These are phyloP conservation scores for Aurelia aurita complex sp. Pacific DNA, from an alignment of 30 jellyfish, hydroid and myxozoan species.

Conservation along the genomic window DNA sequence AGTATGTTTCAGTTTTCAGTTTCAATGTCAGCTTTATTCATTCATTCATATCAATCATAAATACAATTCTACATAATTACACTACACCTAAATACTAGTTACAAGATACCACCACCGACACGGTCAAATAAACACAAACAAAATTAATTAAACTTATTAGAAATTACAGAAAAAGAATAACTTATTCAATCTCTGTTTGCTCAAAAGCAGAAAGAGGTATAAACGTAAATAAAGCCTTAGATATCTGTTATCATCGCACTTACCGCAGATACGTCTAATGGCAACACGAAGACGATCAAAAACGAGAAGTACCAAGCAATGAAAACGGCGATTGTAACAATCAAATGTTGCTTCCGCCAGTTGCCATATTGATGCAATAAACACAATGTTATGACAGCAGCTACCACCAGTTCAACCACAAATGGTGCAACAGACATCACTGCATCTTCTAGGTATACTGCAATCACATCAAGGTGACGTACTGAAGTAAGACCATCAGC, in stretches of 20 bases:
- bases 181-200: no score
- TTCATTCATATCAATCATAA: no score
- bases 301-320: slow-evolving; percentile 96
- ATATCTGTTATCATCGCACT: slow-evolving; percentile 5
- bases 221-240: not conserved
- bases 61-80: no score
- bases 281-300: slow-evolving; percentile 90
- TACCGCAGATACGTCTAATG: slow-evolving; percentile 93
- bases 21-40: no score
- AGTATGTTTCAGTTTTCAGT: no score
- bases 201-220: not conserved
- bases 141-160: no score
- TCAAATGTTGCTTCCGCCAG: slow-evolving; percentile 94
- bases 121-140: no score
- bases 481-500: no score
- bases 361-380: slow-evolving; percentile 97
- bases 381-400: slow-evolving; percentile 76
- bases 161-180: no score
- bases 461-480: no score
- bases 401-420: slow-evolving; percentile 88
- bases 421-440: slow-evolving; percentile 96
- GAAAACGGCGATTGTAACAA: slow-evolving; percentile 93
- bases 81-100: no score
- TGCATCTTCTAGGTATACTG: not conserved
- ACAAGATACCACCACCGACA: no score